Evolutionary conservation across 1,140 invertebrate species (phyloP), one percentile per base, ranked within the genome.

Genomic region (Drosophila nannoptera): DNA sequence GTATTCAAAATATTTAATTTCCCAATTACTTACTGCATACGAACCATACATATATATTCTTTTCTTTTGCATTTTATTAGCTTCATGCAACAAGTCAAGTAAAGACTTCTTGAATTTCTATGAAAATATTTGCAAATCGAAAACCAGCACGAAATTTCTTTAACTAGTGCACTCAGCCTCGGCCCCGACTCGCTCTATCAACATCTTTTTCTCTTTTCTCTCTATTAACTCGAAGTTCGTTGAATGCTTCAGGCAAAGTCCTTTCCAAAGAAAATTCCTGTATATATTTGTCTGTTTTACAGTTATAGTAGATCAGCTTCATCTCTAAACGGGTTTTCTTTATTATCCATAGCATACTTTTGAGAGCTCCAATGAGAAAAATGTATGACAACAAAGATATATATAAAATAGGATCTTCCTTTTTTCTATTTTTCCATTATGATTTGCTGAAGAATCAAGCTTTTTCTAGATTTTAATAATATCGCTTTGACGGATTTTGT

Each of bases 1-100:
- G 87, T 89, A 87, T 81, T 69, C 78, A 76, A 84, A 75, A 83
- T 76, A 66, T 61, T 80, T 78, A 55, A 84, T 73, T 84, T 83
- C 63, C 68, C 58, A 68, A 72, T 38, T 61, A 62, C 40, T 69
- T 69, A 64, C 31, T 61, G 35, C 65, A 61, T 50, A 55, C 49
- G 40, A 56, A 55, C 42, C 48, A 68, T 80, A 80, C 3, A 11
- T 38, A 22, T 22, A 5, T 16, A 29, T 46, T 2, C 11, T 46
- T 78, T 76, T 64, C 70, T 62, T 77, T 68, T 84, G 74, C 81
- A 81, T 81, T 84, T 75, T 66, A 67, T 84, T 69, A 77, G 77
- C 78, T 87, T 77, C 75, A 69, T 77, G 70, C 74, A 77, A 87
- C 63, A 84, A 70, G 49, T 62, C 58, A 87, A 87, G 70, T 63